Base-by-base conservation (phyloP, 1,140 invertebrate genomes). In the Coboldia fuscipes region DNA sequence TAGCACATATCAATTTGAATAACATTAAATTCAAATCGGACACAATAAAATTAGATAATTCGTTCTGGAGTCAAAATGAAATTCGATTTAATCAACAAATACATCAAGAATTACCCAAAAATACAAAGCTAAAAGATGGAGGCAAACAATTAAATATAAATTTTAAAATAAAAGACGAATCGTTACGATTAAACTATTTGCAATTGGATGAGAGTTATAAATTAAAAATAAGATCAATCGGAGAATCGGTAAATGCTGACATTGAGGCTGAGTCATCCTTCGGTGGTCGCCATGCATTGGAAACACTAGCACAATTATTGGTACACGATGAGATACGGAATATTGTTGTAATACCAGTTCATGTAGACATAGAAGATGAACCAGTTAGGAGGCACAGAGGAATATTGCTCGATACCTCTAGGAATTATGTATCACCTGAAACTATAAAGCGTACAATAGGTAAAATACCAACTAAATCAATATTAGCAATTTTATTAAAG, bases 231-330 rank as follows among this genome's bases (percentile, higher is more conserved):
- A 42, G 52, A 19, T 52, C 54, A 4, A 43, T 51, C 26, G 39
- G 13, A 57, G 61, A 64, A 5, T 47, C 43, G 37, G 48, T 73
- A 2, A 61, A 65, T 32, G 69, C 61, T 1, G 61, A 58, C 0
- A 66, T 83, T n/a, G 51, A 36, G 2, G 66, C 68, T 0, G 42
- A 51, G 3, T 69, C 58, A 3, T 76, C 72, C 46, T 79, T 76
- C 43, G 77, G 78, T 3, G 59, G 65, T 1, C 57, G 75, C 6
- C 64, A 82, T 43, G 78, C 61, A 0, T 36, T 80, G 7, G 76
- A 81, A 55, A 80, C 77, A 0, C 52, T 83, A 0, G 55, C 60
- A 1, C 78, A 83, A 42, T 45, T 83, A 5, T 66, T 80, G 2
- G 58, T 75, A 3, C 70, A 60, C 35, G 68, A 77, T 40, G 64